phyloP scores from a whole-genome alignment of 2,113 vertebrate genomes.

The Philantomba maxwellii region DNA sequence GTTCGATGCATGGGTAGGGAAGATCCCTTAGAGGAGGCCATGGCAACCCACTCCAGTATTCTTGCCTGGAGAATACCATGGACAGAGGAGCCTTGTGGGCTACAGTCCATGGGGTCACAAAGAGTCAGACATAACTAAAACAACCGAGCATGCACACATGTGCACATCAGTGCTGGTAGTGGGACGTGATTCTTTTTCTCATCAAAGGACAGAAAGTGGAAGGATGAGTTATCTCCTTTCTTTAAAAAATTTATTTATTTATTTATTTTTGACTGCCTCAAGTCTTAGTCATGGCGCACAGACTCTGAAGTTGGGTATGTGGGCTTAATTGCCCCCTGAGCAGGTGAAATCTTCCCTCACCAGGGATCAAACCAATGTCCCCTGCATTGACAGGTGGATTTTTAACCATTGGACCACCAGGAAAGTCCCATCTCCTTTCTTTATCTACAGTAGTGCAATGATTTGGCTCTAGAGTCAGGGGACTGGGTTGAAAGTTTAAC shows the following conservation, averaged over 20 bases:
- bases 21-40: not conserved
- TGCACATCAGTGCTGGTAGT: not conserved
- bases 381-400: not conserved
- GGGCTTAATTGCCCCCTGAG: not conserved
- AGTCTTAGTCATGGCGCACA: not conserved
- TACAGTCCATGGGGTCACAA: not conserved
- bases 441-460: not conserved
- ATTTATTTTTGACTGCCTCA: not conserved
- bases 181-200: not conserved
- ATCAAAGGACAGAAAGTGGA: not conserved
- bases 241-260: not conserved
- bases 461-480: not conserved
- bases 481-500: not conserved
- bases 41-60: not conserved
- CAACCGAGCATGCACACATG: not conserved
- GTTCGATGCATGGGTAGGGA: not conserved
- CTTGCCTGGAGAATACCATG: not conserved
- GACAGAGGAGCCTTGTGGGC: not conserved
- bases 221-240: not conserved
- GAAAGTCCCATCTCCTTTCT: not conserved
- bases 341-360: not conserved
- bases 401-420: not conserved
- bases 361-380: not conserved
- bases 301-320: not conserved
- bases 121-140: not conserved